A percentile compares a stretch with the other conserved stretches of the same genome.
These are phyloP conservation scores for Calosoma granatense DNA, from an alignment of 1,140 invertebrate genomes.

Conservation along the genomic window DNA sequence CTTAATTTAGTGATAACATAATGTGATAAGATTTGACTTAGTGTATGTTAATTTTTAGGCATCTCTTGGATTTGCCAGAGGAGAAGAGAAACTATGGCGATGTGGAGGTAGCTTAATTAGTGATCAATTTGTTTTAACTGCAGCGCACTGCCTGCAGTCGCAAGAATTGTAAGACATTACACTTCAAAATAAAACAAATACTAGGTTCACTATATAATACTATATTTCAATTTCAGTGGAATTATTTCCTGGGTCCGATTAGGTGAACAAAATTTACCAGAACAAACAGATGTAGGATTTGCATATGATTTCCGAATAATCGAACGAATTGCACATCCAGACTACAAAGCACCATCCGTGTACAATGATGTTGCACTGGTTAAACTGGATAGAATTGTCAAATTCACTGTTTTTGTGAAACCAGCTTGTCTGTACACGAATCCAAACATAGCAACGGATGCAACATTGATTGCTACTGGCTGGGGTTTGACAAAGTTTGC, in stretches of 20 bases:
- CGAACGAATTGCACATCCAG: conserved; percentile 22
- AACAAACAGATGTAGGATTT: not conserved
- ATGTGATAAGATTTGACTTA: too few relatives aligned
- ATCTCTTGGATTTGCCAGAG: conserved; percentile 10
- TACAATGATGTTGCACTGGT: conserved; percentile 27
- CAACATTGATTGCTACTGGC: conserved; percentile 14
- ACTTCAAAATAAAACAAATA: not conserved
- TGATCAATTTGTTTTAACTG: conserved; percentile 26
- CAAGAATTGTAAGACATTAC: conserved; percentile 13
- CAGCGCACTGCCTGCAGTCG: conserved; percentile 23
- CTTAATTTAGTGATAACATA: not conserved
- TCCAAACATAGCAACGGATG: conserved; percentile 6
- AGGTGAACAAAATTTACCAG: conserved; percentile 9
- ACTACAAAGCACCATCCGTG: conserved; percentile 20
- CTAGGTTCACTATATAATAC: not conserved
- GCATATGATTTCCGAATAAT: conserved; percentile 16
- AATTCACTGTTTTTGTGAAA: conserved; percentile 12
- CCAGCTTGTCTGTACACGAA: conserved; percentile 21
- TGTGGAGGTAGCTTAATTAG: conserved; percentile 27
- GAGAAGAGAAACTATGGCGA: conserved; percentile 10
- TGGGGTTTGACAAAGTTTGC: conserved; percentile 16
- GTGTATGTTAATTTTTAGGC: conserved; percentile 14
- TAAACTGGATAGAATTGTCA: conserved; percentile 12
- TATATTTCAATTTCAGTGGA: conserved; percentile 9
- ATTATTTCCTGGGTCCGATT: not conserved